These are phyloP conservation scores for Cryptocephalus primarius DNA, from an alignment of 2,888 invertebrate species.

Conservation along the genomic window DNA sequence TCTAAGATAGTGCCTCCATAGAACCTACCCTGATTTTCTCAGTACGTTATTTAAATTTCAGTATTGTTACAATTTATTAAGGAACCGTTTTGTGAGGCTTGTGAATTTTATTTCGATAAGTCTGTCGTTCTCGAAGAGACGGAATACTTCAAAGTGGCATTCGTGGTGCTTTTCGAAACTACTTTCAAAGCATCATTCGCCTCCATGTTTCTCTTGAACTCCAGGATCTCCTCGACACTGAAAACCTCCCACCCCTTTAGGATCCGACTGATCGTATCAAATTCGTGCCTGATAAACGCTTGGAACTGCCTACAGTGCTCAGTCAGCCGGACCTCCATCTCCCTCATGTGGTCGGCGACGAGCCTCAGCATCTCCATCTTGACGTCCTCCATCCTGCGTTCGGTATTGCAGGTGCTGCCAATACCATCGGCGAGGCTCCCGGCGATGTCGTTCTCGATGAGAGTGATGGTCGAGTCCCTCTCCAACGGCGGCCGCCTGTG, in stretches of 20 bases:
- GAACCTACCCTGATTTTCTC: no score
- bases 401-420: not conserved
- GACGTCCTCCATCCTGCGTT: not conserved
- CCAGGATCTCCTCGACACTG: not conserved
- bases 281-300: not conserved
- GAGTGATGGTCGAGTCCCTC: not conserved
- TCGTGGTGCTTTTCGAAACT: no score
- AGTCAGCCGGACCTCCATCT: not conserved
- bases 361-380: not conserved
- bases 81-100: no score
- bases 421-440: not conserved
- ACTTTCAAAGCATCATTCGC: no score
- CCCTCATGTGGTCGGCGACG: not conserved
- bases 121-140: no score
- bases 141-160: no score
- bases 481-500: not conserved
- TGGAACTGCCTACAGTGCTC: not conserved
- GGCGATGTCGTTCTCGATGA: not conserved
- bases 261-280: not conserved
- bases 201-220: no score
- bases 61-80: no score
- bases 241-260: not conserved
- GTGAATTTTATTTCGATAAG: no score
- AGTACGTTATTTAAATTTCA: no score
- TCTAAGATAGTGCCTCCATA: no score